These are phyloP conservation scores for Dryobates pubescens DNA, from an alignment of 2,797 vertebrate genomes.

Conservation along the genomic window DNA sequence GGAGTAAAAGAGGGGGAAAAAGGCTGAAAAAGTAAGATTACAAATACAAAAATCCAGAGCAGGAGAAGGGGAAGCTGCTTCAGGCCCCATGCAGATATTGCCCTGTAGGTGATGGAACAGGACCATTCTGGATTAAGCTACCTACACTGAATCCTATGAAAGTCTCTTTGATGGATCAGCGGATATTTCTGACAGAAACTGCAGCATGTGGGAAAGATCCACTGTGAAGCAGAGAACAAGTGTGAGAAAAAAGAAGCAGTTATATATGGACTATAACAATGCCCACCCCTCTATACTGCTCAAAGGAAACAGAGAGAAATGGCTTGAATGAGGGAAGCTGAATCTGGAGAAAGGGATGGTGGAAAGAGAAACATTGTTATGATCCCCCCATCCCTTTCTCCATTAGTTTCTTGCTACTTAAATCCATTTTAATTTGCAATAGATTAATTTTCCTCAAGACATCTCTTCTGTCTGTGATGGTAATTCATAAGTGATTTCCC, in stretches of 20 bases:
- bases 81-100: rapidly evolving
- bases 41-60: too few species aligned
- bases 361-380: neutral
- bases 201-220: rapidly evolving
- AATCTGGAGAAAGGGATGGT: neutral
- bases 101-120: neutral
- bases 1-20: neutral
- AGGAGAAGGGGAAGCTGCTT: neutral
- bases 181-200: neutral
- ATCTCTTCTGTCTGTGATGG: neutral
- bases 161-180: rapidly evolving
- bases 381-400: too few species aligned
- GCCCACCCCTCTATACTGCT: rapidly evolving
- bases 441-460: neutral
- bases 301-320: rapidly evolving
- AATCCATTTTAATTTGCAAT: neutral
- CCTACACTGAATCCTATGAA: too few species aligned
- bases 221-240: neutral
- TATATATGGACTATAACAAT: rapidly evolving
- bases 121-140: neutral
- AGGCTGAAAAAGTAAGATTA: too few species aligned
- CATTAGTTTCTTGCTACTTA: neutral
- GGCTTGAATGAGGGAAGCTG: neutral
- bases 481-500: neutral
- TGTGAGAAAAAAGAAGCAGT: neutral